These are phyloP conservation scores for Globia sparganii DNA, from an alignment of 2,888 invertebrate species.

Conservation along the genomic window DNA sequence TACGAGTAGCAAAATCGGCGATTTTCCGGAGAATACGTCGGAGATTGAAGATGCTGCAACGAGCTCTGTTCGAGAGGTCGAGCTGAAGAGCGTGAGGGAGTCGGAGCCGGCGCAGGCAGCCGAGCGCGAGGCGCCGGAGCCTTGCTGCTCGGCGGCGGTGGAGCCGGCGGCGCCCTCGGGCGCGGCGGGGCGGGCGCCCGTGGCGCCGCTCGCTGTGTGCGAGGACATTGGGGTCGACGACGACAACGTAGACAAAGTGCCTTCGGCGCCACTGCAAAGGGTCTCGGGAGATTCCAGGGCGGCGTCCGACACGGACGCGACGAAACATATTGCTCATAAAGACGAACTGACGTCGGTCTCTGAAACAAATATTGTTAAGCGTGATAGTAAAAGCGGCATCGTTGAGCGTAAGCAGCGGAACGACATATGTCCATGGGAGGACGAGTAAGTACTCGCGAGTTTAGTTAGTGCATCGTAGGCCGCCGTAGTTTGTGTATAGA, in stretches of 20 bases:
- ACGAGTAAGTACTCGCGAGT: conserved; percentile 94
- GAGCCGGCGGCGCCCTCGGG: conserved; percentile 26
- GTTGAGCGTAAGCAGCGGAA: conserved; percentile 91
- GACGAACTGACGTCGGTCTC: conserved; percentile 85
- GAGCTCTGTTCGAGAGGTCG: conserved; percentile 47
- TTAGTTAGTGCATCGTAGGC: conserved; percentile 70
- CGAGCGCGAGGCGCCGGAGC: conserved; percentile 39
- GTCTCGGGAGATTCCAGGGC: conserved; percentile 76
- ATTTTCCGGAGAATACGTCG: conserved; percentile 70
- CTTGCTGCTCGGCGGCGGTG: conserved; percentile 39
- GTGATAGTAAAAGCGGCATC: conserved; percentile 82
- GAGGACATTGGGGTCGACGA: conserved; percentile 93
- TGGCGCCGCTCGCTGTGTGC: conserved; percentile 93
- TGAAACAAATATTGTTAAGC: conserved; percentile 86
- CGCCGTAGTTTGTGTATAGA: conserved; percentile 58
- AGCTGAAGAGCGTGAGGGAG: conserved; percentile 42
- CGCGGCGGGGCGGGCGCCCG: conserved; percentile 74
- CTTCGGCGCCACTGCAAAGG: conserved; percentile 82
- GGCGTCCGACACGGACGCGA: conserved; percentile 81
- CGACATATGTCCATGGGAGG: conserved; percentile 98
- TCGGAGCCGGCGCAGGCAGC: conserved; percentile 57
- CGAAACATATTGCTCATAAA: conserved; percentile 84
- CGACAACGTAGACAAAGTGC: conserved; percentile 91
- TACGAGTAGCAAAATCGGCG: conserved; percentile 72
- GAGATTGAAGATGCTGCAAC: conserved; percentile 57